These are phyloP conservation scores for Orius insidiosus DNA, from an alignment of 1,140 invertebrate species.

Conservation along the genomic window DNA sequence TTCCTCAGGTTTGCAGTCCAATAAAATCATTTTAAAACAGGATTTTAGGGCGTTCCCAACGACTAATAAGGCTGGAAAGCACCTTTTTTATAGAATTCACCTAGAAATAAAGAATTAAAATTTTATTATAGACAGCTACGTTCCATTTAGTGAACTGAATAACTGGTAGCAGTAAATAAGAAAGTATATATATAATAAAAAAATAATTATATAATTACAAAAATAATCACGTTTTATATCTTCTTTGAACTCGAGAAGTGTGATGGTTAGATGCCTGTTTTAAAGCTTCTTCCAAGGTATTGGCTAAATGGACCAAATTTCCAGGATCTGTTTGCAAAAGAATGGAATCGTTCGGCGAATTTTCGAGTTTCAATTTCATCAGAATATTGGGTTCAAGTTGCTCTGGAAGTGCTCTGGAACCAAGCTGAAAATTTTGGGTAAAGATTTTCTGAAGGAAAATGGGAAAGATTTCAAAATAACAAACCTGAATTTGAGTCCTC, in stretches of 20 bases:
- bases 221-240: slow-evolving; percentile 12
- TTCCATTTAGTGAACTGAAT: no score
- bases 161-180: no score
- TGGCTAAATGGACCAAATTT: slow-evolving; percentile 28
- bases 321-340: slow-evolving; percentile 28
- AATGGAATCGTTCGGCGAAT: slow-evolving; percentile 12
- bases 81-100: no score
- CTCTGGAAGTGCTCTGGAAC: slow-evolving; percentile 26
- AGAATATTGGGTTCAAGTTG: slow-evolving; percentile 27
- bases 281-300: slow-evolving; percentile 28
- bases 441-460: background rate
- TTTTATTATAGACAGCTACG: no score
- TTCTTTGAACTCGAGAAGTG: slow-evolving; percentile 15
- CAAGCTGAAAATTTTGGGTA: slow-evolving; percentile 26
- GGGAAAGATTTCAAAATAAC: background rate
- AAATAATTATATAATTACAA: no score
- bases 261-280: slow-evolving; percentile 29
- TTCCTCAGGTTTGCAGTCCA: no score
- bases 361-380: slow-evolving; percentile 25
- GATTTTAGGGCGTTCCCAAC: no score
- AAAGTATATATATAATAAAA: no score
- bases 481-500: slow-evolving; percentile 30
- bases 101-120: no score
- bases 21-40: no score
- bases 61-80: no score